Conservation (phyloP, 2,113 vertebrate genomes). For the Thalassoma bifasciatum region DNA sequence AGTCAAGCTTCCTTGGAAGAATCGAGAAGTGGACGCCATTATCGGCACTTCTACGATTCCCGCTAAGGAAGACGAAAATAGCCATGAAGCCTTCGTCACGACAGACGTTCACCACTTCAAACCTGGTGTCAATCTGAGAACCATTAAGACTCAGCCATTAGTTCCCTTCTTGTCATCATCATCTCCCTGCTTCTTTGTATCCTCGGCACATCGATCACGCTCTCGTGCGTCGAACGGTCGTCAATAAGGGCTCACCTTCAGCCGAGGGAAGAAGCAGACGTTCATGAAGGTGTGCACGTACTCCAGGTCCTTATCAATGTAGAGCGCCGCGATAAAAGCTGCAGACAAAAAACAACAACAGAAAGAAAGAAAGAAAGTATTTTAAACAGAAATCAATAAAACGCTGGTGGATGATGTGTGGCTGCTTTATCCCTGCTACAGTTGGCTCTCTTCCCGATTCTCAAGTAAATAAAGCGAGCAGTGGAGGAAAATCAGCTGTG, state of each 20-base stretch:
- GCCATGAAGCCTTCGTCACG: conserved; percentile 16
- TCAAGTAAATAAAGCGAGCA: conserved; percentile 29
- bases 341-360: conserved; percentile 21
- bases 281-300: conserved; percentile 99
- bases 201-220: conserved; percentile 64
- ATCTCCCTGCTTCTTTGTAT: conserved; percentile 9
- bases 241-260: conserved; percentile 85
- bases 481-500: background rate
- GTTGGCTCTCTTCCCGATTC: background rate
- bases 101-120: conserved; percentile 56
- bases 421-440: background rate
- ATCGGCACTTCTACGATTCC: conserved; percentile 26
- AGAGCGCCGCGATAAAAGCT: conserved; percentile 98
- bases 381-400: background rate
- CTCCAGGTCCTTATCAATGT: conserved; percentile 98
- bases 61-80: conserved; percentile 63
- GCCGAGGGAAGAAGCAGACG: conserved; percentile 97
- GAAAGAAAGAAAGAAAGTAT: background rate
- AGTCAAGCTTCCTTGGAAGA: conserved; percentile 12
- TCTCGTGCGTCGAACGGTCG: conserved; percentile 12
- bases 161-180: conserved; percentile 35
- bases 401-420: background rate
- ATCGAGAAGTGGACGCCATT: conserved; percentile 27
- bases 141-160: conserved; percentile 69
- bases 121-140: conserved; percentile 48